Evolutionary conservation across 1,140 invertebrate species (phyloP).

Genomic region (Pseudobourletiella spinata): DNA sequence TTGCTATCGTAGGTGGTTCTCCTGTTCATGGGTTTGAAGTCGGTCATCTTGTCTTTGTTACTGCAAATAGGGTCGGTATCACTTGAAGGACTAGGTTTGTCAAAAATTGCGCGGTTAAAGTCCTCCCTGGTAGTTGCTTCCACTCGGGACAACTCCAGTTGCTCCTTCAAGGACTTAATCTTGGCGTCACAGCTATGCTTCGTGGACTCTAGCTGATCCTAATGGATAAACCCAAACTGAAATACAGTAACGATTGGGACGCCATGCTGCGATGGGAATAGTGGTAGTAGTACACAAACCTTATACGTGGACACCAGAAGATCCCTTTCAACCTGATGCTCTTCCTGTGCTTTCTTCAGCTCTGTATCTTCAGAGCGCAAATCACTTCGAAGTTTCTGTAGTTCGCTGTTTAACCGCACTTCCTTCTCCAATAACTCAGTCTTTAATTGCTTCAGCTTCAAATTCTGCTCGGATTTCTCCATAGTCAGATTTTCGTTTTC

Average conservation of each 20-base stretch:
- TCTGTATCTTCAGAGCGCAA: conserved; percentile 18
- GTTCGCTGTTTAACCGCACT: conserved; percentile 18
- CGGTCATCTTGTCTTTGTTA: neutral
- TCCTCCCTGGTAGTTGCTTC: neutral
- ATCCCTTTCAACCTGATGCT: conserved; percentile 14
- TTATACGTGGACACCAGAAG: conserved; percentile 6
- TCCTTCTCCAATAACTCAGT: conserved; percentile 28
- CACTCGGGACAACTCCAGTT: conserved; percentile 16
- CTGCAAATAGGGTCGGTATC: neutral
- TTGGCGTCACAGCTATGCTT: conserved; percentile 17
- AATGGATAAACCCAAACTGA: neutral
- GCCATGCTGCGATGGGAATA: too few relatives aligned
- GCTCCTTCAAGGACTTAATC: conserved; percentile 17
- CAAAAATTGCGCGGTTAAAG: neutral
- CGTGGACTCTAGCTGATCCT: conserved; percentile 17
- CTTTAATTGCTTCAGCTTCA: conserved; percentile 28
- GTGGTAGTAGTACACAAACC: too few relatives aligned
- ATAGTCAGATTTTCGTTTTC: conserved; percentile 32
- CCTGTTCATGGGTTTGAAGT: neutral
- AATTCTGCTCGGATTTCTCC: conserved; percentile 27
- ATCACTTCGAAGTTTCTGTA: conserved; percentile 21
- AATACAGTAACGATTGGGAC: too few relatives aligned
- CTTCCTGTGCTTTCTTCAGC: conserved; percentile 7
- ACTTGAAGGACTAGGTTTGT: neutral
- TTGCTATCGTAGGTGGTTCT: neutral